Evolutionary conservation across 2,888 invertebrate species (phyloP).

Genomic region (Eremobia ochroleuca): DNA sequence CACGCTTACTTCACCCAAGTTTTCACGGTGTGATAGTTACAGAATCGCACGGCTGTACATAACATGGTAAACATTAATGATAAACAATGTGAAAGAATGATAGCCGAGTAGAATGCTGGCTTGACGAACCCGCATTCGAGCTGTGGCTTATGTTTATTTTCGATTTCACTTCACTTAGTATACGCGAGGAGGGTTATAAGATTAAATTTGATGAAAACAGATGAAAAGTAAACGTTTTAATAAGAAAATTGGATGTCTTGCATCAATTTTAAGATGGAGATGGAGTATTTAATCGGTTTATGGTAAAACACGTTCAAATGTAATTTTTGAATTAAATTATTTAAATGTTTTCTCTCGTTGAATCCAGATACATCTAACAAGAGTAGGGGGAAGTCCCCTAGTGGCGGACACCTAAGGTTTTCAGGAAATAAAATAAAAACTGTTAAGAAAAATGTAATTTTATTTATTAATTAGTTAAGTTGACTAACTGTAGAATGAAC

Average conservation of each 20-base stretch:
- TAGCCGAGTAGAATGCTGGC: conserved; percentile 53
- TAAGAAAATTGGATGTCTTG: conserved; percentile 57
- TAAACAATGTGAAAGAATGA: conserved; percentile 64
- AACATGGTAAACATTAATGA: conserved; percentile 53
- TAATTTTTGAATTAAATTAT: background rate
- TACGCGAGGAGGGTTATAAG: conserved; percentile 74
- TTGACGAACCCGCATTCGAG: conserved; percentile 81
- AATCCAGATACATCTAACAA: background rate
- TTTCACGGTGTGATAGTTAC: too few species aligned
- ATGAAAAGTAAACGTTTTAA: conserved; percentile 71
- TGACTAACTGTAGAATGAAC: too few species aligned
- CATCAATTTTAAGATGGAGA: conserved; percentile 38
- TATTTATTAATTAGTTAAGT: too few species aligned
- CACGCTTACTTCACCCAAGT: too few species aligned
- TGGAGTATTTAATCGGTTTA: conserved; percentile 26
- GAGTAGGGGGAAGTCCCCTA: too few species aligned
- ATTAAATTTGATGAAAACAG: conserved; percentile 73
- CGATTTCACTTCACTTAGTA: conserved; percentile 83
- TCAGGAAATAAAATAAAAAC: too few species aligned
- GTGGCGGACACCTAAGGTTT: too few species aligned
- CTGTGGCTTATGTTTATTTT: conserved; percentile 80
- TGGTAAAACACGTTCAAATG: background rate
- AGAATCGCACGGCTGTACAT: too few species aligned
- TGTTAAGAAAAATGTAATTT: too few species aligned
- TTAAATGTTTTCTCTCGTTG: background rate